Evolutionary conservation across 2,888 invertebrate species (phyloP).

Genomic region (Drosophila birchii): DNA sequence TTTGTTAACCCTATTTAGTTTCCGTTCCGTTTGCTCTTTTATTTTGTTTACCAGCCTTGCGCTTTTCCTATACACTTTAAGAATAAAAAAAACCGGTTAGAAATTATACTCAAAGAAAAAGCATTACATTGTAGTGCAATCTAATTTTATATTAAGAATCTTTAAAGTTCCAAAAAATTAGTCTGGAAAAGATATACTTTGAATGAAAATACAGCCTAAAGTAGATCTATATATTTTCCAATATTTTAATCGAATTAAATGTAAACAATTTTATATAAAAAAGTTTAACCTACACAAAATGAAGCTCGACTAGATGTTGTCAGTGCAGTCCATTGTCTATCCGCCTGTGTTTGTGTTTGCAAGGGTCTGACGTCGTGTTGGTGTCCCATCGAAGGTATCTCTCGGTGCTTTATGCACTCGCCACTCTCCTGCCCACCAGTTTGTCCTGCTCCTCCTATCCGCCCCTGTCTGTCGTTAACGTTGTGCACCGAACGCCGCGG

Average conservation of each 20-base stretch:
- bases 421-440: slow-evolving; percentile 12
- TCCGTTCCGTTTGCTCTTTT: slow-evolving; percentile 31
- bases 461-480: slow-evolving; percentile 38
- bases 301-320: neutral
- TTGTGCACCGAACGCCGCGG: slow-evolving; percentile 17
- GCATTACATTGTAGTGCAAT: accelerated
- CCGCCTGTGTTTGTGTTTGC: slow-evolving; percentile 11
- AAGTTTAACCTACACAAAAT: neutral
- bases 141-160: neutral
- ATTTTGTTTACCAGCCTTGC: slow-evolving; percentile 3
- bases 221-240: neutral
- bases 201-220: neutral
- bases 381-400: slow-evolving; percentile 32
- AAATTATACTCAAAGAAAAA: neutral
- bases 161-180: neutral
- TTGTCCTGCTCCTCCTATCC: neutral
- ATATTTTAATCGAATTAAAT: no score
- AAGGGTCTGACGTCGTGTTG: slow-evolving; percentile 11
- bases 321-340: slow-evolving; percentile 24
- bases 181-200: no score
- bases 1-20: slow-evolving; percentile 42
- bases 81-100: neutral
- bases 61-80: slow-evolving; percentile 1
- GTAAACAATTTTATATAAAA: no score
- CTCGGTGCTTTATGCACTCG: slow-evolving; percentile 17